Evolutionary conservation across 2,113 vertebrate species (phyloP).

Genomic region (Elephantulus edwardii): DNA sequence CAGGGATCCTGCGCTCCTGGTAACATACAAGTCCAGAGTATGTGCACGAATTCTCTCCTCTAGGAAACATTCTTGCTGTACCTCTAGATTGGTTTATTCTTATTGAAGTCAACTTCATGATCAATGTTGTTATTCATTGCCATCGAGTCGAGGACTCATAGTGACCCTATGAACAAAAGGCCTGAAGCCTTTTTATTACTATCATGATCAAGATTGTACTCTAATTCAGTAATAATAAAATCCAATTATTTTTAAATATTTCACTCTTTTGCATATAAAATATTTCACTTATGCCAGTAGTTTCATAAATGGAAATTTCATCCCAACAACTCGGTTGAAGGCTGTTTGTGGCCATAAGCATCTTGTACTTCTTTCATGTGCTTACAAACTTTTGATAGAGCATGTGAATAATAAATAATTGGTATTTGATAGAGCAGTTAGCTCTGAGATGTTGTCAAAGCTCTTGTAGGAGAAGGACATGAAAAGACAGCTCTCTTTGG

Average conservation of each 20-base stretch:
- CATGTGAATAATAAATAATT: slow-evolving; percentile 12
- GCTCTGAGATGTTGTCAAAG: not conserved
- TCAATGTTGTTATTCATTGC: no score
- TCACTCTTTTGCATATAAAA: not conserved
- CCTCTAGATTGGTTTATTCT: not conserved
- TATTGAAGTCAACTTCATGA: not conserved
- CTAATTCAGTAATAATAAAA: not conserved
- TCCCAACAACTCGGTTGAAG: not conserved
- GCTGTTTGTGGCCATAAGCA: not conserved
- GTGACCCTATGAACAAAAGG: no score
- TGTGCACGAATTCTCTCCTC: not conserved
- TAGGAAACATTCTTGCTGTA: not conserved
- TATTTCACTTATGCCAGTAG: not conserved
- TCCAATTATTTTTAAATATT: not conserved
- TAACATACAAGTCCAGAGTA: not conserved
- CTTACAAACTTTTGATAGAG: not conserved
- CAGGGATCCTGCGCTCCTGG: not conserved
- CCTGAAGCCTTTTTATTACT: no score
- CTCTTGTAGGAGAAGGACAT: not conserved
- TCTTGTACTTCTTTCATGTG: not conserved
- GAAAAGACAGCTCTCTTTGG: not conserved
- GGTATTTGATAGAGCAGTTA: not conserved
- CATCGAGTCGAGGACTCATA: no score
- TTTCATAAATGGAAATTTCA: not conserved
- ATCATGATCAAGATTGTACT: no score